Evolutionary conservation across 2,888 invertebrate species (phyloP).

Genomic region (Aphodius sticticus): DNA sequence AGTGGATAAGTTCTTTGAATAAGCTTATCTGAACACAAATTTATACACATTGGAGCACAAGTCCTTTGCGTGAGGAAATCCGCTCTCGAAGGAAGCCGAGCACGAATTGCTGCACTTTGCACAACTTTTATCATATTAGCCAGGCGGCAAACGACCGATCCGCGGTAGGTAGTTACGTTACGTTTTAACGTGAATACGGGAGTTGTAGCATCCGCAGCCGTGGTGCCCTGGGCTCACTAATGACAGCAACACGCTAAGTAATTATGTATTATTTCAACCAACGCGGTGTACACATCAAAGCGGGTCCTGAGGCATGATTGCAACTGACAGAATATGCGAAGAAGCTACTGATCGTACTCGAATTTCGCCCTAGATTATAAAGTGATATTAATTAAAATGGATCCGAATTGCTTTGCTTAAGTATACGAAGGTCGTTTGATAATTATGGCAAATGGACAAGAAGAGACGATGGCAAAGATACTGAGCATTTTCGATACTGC

Average conservation of each 20-base stretch:
- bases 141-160: constrained; percentile 5
- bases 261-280: constrained; percentile 25
- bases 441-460: too few species aligned
- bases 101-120: constrained; percentile 1
- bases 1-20: too few species aligned
- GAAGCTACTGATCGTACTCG: constrained; percentile 4
- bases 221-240: constrained; percentile 9
- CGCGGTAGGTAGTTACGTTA: constrained; percentile 7
- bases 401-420: background rate
- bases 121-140: constrained; percentile 20
- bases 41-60: too few species aligned
- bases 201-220: constrained; percentile 6
- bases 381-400: background rate
- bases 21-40: too few species aligned
- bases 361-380: background rate
- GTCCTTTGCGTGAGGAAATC: background rate
- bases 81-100: constrained; percentile 7
- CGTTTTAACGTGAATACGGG: background rate
- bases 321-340: background rate
- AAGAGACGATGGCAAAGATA: too few species aligned
- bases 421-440: background rate
- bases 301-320: constrained; percentile 15
- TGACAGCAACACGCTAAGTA: constrained; percentile 24
- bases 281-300: constrained; percentile 23
- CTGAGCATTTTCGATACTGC: too few species aligned